Evolutionary conservation across 2,888 invertebrate species (phyloP).

Genomic region (Heterodera filipjevi): DNA sequence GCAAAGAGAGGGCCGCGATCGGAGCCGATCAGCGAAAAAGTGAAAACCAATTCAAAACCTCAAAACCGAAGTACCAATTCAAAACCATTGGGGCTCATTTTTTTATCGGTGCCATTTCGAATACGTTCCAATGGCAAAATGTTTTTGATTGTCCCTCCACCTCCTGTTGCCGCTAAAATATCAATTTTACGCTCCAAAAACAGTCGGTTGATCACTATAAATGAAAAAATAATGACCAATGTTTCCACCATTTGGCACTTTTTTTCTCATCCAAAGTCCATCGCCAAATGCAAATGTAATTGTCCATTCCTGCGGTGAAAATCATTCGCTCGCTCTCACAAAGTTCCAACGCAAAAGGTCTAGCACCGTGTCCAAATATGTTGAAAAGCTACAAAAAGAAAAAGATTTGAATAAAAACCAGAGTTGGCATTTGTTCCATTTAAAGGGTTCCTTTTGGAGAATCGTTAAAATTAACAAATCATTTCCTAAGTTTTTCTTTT

Average conservation of each 20-base stretch:
- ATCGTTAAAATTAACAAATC: too few species aligned
- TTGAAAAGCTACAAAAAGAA: not conserved
- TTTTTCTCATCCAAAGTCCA: conserved; percentile 4
- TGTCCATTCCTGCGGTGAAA: conserved; percentile 20
- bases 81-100: not conserved
- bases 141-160: not conserved
- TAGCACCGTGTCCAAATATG: conserved; percentile 18
- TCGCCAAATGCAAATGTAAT: conserved; percentile 24
- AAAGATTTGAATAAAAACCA: not conserved
- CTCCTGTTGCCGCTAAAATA: not conserved
- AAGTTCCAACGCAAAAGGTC: conserved; percentile 23
- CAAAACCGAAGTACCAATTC: not conserved
- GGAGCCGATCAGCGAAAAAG: not conserved
- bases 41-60: not conserved
- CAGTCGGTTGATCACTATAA: not conserved
- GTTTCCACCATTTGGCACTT: not conserved
- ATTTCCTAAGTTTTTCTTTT: too few species aligned
- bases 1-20: not conserved
- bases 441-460: too few species aligned
- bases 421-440: too few species aligned
- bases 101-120: not conserved
- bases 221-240: not conserved
- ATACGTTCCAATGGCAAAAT: not conserved
- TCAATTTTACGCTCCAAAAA: conserved; percentile 5
- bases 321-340: not conserved